Base-by-base conservation (phyloP, 2,113 vertebrate species). In the Platichthys stellatus region DNA sequence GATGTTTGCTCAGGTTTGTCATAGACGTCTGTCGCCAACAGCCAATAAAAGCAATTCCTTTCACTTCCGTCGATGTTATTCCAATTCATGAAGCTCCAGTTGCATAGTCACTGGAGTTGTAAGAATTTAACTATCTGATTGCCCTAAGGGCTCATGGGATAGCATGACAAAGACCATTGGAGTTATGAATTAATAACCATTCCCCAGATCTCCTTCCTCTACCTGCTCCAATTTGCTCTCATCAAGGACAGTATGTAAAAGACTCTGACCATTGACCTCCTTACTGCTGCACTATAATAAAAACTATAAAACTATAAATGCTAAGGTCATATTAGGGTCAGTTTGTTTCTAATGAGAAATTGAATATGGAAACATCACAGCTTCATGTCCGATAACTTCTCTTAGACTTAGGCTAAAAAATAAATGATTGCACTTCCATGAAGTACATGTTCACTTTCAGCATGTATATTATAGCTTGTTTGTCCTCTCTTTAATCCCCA, bases 161-260 rank as follows among this genome's bases (percentile, higher is more conserved):
- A 18, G 1, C 59, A 60, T 1, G 0, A 18, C n/a, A 53, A 61
- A 62, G 67, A 68, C 11, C 63, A 61, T 38, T 51, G 15, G 45
- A 66, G 21, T 26, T 69, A 28, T 75, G 67, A 77, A 82, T 85
- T 63, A 74, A 71, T 74, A 69, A 20, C 35, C 26, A 2, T 28
- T 49, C 58, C 18, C 35, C 3, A 17, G 5, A 11, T 66, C 49
- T 66, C 35, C 23, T 38, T 51, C 35, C 40, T 61, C 74, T 49
- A 8, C 60, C 54, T 67, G 10, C 53, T 76, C 51, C 53, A 74
- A 86, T 86, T 82, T 88, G 83, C 72, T 78, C 60, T 59, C 72
- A 71, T 71, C 58, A 63, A 63, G 57, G 67, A 53, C 23, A 47
- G 17, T 61, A 72, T 78, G 68, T 80, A 26, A 76, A 79, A 61